Evolutionary conservation across 2,113 vertebrate genomes (phyloP).

Genomic region (Melanerpes aurifrons): DNA sequence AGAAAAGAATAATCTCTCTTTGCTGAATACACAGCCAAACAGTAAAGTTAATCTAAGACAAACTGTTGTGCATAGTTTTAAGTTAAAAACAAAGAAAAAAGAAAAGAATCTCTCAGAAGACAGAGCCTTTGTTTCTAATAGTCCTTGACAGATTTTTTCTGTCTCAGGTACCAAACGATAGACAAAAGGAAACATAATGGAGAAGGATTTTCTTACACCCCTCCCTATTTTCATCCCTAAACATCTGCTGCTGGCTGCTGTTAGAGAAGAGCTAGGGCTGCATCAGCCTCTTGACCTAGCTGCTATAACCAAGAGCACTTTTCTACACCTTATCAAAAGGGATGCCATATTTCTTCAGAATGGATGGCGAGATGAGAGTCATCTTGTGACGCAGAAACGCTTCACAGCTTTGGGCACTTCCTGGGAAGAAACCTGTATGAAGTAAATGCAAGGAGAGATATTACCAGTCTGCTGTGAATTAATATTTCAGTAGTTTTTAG

Average conservation of each 20-base stretch:
- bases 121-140: not conserved
- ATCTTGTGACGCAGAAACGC: slow-evolving; percentile 98
- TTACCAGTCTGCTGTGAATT: not conserved
- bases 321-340: slow-evolving; percentile 92
- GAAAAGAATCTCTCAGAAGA: not conserved
- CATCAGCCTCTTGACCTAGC: not conserved
- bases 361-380: slow-evolving; percentile 96
- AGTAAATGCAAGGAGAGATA: not conserved
- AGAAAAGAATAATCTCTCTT: not conserved
- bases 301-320: not conserved
- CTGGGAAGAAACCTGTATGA: slow-evolving; percentile 94
- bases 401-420: slow-evolving; percentile 96
- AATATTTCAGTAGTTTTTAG: not conserved
- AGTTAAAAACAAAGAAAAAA: not conserved
- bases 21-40: not conserved
- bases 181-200: not conserved
- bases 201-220: not conserved
- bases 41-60: not conserved
- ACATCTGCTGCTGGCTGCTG: not conserved
- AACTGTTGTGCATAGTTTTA: not conserved
- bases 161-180: not conserved
- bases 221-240: not conserved
- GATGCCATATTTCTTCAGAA: slow-evolving; percentile 95
- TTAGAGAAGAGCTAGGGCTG: not conserved
- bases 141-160: not conserved